Percentiles rank a stretch among this genome's conserved stretches.
Conservation (phyloP, 2,797 vertebrate species). For the Manis crassicaudata region DNA sequence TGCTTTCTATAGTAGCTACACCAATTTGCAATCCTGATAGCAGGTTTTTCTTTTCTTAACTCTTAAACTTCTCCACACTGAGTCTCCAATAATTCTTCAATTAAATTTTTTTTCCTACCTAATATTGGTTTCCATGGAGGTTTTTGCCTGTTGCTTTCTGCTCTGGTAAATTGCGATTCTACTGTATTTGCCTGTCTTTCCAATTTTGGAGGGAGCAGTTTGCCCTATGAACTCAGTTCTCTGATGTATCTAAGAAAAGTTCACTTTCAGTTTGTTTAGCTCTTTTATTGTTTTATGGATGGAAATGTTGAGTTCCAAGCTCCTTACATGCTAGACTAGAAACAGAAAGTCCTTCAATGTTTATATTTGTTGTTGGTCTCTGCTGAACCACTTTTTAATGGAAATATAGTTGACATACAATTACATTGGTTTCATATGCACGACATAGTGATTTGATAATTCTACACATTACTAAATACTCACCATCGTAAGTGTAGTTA, state of each 20-base stretch:
- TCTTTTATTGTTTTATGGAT: neutral
- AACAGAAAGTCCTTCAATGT: neutral
- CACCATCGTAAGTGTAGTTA: no score
- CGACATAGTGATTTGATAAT: no score
- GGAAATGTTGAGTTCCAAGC: neutral
- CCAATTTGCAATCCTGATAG: no score
- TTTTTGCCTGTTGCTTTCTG: neutral
- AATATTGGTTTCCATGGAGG: neutral
- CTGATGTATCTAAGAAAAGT: neutral
- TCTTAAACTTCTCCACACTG: neutral
- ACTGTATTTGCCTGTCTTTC: neutral
- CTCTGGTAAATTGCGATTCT: neutral
- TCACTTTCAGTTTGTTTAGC: neutral
- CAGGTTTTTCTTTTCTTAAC: neutral
- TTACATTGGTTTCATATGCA: no score
- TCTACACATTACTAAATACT: no score
- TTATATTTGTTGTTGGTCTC: no score
- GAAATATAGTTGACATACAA: no score
- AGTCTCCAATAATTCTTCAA: neutral
- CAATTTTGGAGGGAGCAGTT: neutral
- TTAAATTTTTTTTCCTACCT: neutral
- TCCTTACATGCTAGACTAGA: neutral
- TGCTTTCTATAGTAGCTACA: no score
- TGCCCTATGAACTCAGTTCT: neutral
- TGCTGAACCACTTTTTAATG: no score